Percentiles rank a stretch among this genome's conserved stretches.
These are phyloP conservation scores for Podarcis muralis DNA, from an alignment of 2,113 vertebrate species.

Conservation along the genomic window DNA sequence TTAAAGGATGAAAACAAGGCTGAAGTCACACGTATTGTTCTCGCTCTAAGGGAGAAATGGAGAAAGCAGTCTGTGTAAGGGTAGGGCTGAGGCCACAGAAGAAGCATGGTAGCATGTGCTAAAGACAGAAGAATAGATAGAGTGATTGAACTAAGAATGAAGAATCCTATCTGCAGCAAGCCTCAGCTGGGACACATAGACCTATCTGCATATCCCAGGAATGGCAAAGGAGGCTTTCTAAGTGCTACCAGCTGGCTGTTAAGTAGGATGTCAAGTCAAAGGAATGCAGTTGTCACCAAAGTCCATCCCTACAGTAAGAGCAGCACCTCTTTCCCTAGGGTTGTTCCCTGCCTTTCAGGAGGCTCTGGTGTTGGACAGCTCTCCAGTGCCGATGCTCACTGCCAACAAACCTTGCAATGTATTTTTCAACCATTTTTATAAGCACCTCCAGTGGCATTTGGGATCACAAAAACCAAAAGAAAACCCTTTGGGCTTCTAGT, in stretches of 20 bases:
- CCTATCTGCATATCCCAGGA: not conserved
- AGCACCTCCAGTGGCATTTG: not conserved
- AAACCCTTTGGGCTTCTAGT: not conserved
- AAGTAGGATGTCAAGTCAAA: not conserved
- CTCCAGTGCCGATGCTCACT: conserved; percentile 13
- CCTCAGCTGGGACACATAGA: not conserved
- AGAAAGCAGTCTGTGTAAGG: no score
- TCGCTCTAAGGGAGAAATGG: no score
- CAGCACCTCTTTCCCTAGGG: not conserved
- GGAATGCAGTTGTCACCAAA: not conserved
- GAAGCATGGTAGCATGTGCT: not conserved
- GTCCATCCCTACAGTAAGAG: not conserved
- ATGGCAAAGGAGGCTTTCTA: not conserved
- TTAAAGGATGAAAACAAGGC: not conserved
- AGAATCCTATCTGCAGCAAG: not conserved
- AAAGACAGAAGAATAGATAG: not conserved
- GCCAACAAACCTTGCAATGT: not conserved
- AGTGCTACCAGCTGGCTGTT: not conserved
- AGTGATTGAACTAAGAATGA: not conserved
- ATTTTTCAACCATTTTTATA: not conserved
- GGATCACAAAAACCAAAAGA: not conserved
- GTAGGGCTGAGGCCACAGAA: not conserved
- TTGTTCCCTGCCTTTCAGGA: conserved; percentile 55
- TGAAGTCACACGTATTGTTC: not conserved
- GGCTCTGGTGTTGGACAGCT: conserved; percentile 65